Base-by-base conservation (phyloP, 1,140 invertebrate species). In the Ptiloglossa arizonensis region DNA sequence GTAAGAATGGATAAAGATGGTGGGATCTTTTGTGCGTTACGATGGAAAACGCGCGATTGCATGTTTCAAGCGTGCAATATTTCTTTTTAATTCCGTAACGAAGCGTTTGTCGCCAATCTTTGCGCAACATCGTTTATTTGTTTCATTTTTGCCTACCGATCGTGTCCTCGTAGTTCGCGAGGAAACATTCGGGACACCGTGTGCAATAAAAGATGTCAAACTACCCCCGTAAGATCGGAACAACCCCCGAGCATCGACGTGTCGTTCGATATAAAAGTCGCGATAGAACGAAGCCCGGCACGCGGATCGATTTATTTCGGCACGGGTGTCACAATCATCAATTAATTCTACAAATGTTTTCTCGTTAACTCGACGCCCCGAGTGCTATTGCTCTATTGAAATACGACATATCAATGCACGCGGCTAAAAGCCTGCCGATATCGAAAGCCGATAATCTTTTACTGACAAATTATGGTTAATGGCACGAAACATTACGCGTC, bases 261-360 rank as follows among this genome's bases (percentile, higher is more conserved):
- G 1, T 9, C n/a, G 41, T 15, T 15, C 27, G 54, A 32, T 29
- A 57, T n/a, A 54, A 67, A 67, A 67, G 17, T 67, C 48, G 27
- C 15, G 29, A 15, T 22, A n/a, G 8, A 59, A 41, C 46, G n/a
- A 41, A 41, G 54, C 27, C 22, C 22, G 24, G 5, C 32, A n/a
- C 13, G 6, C 8, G 27, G 75, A 71, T 77, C 75, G 75, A 77
- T 77, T 77, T 70, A 77, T 77, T 77, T 69, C 38, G 13, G 27
- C 35, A n/a, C 17, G 38, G 29, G 54, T 77, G 74, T 77, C 67
- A 70, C 56, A 50, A 70, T 70, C 74, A 67, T 77, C 74, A 77
- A 77, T 77, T 77, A 77, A 67, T 60, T 77, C 74, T 77, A 77
- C 74, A 77, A 77, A 77, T 77, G 74, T 77, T 70, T 77, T 70